Conservation (phyloP, 2,113 vertebrate genomes). For the Platycercus adscitus region DNA sequence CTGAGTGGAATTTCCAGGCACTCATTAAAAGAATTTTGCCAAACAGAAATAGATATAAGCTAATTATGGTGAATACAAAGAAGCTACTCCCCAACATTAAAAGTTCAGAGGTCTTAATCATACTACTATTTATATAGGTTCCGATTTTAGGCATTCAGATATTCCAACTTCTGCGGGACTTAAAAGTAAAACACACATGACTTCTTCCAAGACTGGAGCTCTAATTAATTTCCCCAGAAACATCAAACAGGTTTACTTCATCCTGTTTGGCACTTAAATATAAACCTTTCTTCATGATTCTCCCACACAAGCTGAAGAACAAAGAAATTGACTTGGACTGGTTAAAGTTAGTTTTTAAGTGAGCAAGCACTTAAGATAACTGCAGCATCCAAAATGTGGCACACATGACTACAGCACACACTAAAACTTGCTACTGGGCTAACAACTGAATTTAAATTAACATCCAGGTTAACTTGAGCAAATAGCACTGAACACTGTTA, state of each 20-base stretch:
- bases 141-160: neutral
- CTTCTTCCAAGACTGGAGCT: neutral
- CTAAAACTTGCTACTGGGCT: neutral
- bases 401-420: accelerated
- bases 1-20: neutral
- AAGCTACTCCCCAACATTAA: neutral
- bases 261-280: neutral
- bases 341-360: neutral
- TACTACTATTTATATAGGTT: neutral
- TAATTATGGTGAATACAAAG: neutral
- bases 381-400: neutral
- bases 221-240: neutral
- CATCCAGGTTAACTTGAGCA: neutral
- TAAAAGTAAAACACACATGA: neutral
- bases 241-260: neutral
- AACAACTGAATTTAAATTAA: neutral
- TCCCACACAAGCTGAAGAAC: neutral
- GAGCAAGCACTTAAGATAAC: neutral
- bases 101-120: neutral
- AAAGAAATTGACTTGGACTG: neutral
- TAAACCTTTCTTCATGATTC: neutral
- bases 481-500: neutral
- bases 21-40: neutral
- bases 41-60: neutral
- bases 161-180: neutral